Percentiles rank a stretch among this genome's conserved stretches.
Conservation (phyloP, 2,797 vertebrate species). For the Enteromius mattozi region DNA sequence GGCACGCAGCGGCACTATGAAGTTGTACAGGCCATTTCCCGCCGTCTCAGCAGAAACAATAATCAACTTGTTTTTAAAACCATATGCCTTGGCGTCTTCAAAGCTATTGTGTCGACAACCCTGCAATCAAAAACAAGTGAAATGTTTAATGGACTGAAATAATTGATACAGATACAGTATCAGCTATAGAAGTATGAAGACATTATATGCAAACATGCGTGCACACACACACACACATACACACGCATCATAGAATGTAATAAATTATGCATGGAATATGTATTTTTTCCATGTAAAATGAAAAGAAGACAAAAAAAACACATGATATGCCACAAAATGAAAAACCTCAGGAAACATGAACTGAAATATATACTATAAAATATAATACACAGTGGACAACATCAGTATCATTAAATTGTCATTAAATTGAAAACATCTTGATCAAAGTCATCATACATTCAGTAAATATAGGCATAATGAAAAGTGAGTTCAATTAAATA, state of each 20-base stretch:
- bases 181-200: not conserved
- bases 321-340: not conserved
- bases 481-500: not conserved
- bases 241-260: not conserved
- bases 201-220: not conserved
- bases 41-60: constrained; percentile 97
- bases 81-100: constrained; percentile 96
- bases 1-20: constrained; percentile 95
- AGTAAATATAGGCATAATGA: not conserved
- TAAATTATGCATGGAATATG: not conserved
- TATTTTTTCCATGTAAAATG: not conserved
- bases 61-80: constrained; percentile 97
- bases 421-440: not conserved
- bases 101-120: constrained; percentile 94
- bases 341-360: not conserved
- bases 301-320: not conserved
- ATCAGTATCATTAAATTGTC: not conserved
- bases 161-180: not conserved
- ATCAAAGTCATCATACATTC: not conserved
- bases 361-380: not conserved
- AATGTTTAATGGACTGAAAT: not conserved
- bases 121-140: constrained; percentile 72
- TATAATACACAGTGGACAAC: not conserved
- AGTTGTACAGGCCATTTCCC: constrained; percentile 97
- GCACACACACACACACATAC: not conserved